Evolutionary conservation across 2,797 vertebrate species (phyloP).

Genomic region (Lepilemur septentrionalis): DNA sequence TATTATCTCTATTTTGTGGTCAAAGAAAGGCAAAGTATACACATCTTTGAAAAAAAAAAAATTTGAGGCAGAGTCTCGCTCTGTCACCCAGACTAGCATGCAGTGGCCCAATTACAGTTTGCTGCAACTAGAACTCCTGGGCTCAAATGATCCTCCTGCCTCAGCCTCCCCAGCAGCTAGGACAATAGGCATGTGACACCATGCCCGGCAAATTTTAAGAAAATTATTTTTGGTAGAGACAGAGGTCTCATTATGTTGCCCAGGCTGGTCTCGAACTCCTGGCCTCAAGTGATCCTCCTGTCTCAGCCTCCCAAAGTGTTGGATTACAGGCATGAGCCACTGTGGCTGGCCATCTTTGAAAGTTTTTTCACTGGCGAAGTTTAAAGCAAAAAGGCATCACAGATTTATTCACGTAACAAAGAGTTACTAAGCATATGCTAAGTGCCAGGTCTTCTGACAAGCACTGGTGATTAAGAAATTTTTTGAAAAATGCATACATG

Average conservation of each 20-base stretch:
- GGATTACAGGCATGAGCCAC: neutral
- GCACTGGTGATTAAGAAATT: neutral
- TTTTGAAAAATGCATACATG: neutral
- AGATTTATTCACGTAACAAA: neutral
- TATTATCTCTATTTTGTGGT: neutral
- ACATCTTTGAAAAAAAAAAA: neutral
- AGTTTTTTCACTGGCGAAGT: neutral
- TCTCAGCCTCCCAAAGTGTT: neutral
- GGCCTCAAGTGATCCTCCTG: neutral
- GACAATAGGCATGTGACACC: too few species aligned
- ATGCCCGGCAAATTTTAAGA: neutral
- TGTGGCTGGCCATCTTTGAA: neutral
- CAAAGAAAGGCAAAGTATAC: constrained; percentile 13
- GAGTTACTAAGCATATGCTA: neutral
- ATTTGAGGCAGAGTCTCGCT: neutral
- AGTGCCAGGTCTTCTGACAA: neutral
- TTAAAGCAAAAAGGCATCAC: constrained; percentile 26
- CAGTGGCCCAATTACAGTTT: neutral
- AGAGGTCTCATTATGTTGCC: too few species aligned
- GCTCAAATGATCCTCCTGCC: neutral
- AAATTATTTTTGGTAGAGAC: neutral
- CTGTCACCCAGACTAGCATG: neutral
- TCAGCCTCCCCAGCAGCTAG: neutral
- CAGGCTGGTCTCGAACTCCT: neutral
- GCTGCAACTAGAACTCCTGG: neutral